Percentiles rank a stretch among this genome's conserved stretches.
Evolutionary conservation across 2,113 vertebrate species (phyloP).

Genomic region (Cygnus atratus): DNA sequence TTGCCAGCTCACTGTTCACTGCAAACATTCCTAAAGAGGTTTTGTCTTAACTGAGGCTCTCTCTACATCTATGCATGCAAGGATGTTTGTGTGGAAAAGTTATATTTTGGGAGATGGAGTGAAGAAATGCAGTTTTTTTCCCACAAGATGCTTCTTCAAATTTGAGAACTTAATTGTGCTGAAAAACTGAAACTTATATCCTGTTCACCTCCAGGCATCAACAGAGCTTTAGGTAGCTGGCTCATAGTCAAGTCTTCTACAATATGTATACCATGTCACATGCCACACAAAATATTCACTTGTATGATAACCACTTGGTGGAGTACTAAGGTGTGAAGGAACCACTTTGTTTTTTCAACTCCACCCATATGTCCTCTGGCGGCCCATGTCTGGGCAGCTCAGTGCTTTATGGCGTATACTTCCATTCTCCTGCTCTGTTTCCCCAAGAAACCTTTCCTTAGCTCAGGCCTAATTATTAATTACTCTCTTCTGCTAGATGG

Average conservation of each 20-base stretch:
- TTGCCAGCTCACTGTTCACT: neutral
- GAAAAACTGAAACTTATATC: neutral
- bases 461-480: neutral
- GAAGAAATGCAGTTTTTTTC: neutral
- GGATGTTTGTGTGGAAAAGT: neutral
- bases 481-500: neutral
- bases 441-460: neutral
- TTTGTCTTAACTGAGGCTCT: neutral
- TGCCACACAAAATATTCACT: neutral
- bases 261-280: fast-evolving
- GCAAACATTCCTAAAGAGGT: neutral
- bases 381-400: neutral
- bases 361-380: neutral
- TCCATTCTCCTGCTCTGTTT: neutral
- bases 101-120: neutral
- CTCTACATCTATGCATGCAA: neutral
- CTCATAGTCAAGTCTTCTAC: neutral
- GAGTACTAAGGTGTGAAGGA: neutral
- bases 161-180: neutral
- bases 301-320: neutral
- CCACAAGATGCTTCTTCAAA: neutral
- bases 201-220: slow-evolving; percentile 26
- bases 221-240: slow-evolving; percentile 13
- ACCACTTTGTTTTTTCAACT: neutral
- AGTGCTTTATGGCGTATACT: neutral